Percentiles rank a stretch among this genome's conserved stretches.
Conservation (phyloP, 2,113 vertebrate species). For the Parus major region DNA sequence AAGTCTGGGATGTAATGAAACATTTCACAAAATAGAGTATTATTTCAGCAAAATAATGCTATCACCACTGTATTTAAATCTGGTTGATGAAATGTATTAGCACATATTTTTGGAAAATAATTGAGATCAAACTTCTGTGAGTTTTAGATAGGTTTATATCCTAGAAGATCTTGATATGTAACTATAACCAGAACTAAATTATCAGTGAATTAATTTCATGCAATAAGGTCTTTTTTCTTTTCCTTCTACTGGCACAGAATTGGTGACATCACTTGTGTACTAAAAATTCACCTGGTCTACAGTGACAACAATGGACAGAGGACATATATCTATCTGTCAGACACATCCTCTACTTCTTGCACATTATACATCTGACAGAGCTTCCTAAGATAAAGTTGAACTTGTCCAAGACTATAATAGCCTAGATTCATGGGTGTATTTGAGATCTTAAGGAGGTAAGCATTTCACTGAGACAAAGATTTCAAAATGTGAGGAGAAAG, state of each 20-base stretch:
- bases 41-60: not conserved
- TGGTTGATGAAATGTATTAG: not conserved
- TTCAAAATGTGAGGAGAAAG: not conserved
- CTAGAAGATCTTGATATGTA: not conserved
- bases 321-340: not conserved
- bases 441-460: not conserved
- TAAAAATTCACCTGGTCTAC: not conserved
- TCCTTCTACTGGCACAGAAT: not conserved
- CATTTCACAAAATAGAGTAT: not conserved
- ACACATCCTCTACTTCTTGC: not conserved
- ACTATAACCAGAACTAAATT: not conserved
- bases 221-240: not conserved
- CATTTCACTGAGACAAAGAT: not conserved
- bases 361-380: not conserved
- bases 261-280: not conserved
- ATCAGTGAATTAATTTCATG: not conserved
- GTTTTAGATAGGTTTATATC: not conserved
- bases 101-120: not conserved
- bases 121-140: not conserved
- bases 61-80: not conserved
- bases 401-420: not conserved
- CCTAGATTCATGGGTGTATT: not conserved
- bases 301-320: not conserved
- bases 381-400: not conserved
- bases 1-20: not conserved